Evolutionary conservation across 2,797 vertebrate species (phyloP).

Genomic region (Anguilla marmorata): DNA sequence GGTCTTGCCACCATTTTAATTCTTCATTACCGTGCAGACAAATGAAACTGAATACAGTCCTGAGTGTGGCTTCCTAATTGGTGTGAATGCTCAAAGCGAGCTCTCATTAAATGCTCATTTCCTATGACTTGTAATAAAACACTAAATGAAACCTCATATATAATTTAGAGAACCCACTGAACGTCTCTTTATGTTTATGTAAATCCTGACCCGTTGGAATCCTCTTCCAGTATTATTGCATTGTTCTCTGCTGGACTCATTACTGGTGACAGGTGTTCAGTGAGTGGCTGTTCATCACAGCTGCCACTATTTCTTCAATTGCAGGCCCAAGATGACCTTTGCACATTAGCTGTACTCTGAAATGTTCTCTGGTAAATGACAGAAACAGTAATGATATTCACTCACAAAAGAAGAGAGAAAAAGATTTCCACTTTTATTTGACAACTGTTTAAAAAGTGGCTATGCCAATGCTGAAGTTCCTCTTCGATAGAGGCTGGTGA

Average conservation of each 20-base stretch:
- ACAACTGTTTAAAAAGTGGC: too few relatives aligned
- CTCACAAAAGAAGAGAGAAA: too few relatives aligned
- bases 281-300: slow-evolving; percentile 60
- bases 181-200: slow-evolving; percentile 58
- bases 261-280: slow-evolving; percentile 60
- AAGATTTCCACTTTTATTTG: too few relatives aligned
- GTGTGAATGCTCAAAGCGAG: slow-evolving; percentile 46
- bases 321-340: slow-evolving; percentile 39
- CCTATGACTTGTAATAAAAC: slow-evolving; percentile 66
- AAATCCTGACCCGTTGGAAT: slow-evolving; percentile 64
- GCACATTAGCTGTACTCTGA: neutral
- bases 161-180: slow-evolving; percentile 66
- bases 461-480: too few relatives aligned
- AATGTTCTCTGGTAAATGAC: neutral
- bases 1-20: neutral
- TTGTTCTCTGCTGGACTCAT: slow-evolving; percentile 63
- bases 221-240: slow-evolving; percentile 71
- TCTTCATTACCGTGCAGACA: neutral
- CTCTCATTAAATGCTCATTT: slow-evolving; percentile 69
- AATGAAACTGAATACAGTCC: neutral
- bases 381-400: neutral
- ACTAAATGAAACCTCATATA: slow-evolving; percentile 67
- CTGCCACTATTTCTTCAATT: slow-evolving; percentile 68
- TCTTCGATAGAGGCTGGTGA: too few relatives aligned
- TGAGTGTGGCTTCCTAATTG: slow-evolving; percentile 48